A percentile compares a stretch with the other conserved stretches of the same genome.
phyloP scores from a whole-genome alignment of 1,140 invertebrate species.

The Stegodyphus mimosarum region DNA sequence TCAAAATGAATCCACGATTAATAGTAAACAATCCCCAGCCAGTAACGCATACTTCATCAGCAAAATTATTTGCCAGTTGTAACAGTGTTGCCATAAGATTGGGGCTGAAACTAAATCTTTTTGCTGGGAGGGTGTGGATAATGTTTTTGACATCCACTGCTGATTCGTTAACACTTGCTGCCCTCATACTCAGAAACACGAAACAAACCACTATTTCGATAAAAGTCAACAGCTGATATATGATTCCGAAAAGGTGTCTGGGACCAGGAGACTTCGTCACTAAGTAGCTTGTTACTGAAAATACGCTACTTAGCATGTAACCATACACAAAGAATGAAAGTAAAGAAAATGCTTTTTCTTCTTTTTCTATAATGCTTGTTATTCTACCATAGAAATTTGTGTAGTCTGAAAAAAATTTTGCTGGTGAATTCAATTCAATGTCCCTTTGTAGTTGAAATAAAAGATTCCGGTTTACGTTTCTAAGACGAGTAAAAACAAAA shows the following conservation, averaged over 20 bases:
- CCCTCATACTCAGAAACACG: constrained; percentile 37
- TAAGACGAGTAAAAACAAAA: constrained; percentile 43
- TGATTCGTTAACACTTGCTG: constrained; percentile 42
- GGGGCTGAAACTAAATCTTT: constrained; percentile 15
- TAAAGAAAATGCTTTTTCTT: constrained; percentile 14
- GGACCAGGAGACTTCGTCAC: background rate
- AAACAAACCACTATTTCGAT: constrained; percentile 37
- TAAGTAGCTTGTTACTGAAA: constrained; percentile 44
- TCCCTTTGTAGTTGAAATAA: constrained; percentile 3
- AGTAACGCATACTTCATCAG: constrained; percentile 39
- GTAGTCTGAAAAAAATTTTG: constrained; percentile 28
- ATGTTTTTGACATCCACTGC: constrained; percentile 51
- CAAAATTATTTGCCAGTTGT: constrained; percentile 45
- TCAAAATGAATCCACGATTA: constrained; percentile 53
- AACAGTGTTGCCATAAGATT: constrained; percentile 37
- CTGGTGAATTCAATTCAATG: constrained; percentile 14
- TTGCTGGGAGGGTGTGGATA: constrained; percentile 31
- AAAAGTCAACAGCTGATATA: constrained; percentile 1
- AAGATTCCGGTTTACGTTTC: constrained; percentile 28
- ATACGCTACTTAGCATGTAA: constrained; percentile 45
- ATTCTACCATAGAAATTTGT: constrained; percentile 34
- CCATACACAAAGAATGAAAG: constrained; percentile 50
- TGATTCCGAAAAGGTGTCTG: background rate
- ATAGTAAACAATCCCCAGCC: constrained; percentile 59
- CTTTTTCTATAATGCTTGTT: constrained; percentile 16